Evolutionary conservation across 1,140 invertebrate species (phyloP).

Genomic region (Ericerus pela): DNA sequence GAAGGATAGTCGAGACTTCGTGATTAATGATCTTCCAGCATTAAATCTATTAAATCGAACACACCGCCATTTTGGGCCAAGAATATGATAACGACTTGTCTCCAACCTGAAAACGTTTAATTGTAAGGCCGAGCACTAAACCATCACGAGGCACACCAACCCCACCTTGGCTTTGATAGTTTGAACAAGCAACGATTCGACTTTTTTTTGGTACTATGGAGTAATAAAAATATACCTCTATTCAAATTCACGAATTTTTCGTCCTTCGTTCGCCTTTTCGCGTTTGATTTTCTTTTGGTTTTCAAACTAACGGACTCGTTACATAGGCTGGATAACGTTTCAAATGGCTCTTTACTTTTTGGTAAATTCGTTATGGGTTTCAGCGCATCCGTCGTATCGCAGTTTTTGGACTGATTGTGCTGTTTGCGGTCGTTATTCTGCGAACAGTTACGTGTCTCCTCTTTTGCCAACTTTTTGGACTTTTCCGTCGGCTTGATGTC

Average conservation of each 20-base stretch:
- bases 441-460: too few species aligned
- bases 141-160: too few species aligned
- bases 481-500: neutral
- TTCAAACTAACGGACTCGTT: neutral
- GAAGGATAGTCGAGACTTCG: too few species aligned
- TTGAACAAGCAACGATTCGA: too few species aligned
- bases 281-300: neutral
- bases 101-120: too few species aligned
- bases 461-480: neutral
- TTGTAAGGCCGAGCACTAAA: too few species aligned
- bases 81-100: too few species aligned
- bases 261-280: neutral
- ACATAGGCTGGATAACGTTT: neutral
- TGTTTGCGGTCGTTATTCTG: neutral
- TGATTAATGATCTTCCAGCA: too few species aligned
- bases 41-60: too few species aligned
- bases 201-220: too few species aligned
- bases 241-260: constrained; percentile 4
- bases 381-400: neutral
- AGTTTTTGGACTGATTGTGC: neutral
- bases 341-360: constrained; percentile 5
- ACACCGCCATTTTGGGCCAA: too few species aligned
- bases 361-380: constrained; percentile 3
- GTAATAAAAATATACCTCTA: neutral
- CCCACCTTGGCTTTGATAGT: too few species aligned